Conservation (phyloP, 2,113 vertebrate species). For the Gadus macrocephalus region DNA sequence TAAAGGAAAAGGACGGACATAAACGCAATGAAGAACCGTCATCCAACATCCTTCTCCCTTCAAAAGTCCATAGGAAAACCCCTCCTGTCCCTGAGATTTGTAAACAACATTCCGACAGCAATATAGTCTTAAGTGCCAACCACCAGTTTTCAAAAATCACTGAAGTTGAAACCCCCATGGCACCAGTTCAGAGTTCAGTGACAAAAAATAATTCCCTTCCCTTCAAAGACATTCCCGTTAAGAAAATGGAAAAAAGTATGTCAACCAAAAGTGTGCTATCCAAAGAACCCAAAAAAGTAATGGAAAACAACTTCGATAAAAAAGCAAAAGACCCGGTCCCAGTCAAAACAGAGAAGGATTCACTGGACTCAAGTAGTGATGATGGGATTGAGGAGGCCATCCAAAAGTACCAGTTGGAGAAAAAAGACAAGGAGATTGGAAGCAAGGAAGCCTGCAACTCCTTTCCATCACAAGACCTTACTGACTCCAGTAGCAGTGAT, state of each 20-base stretch:
- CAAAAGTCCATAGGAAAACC: constrained; percentile 50
- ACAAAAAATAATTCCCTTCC: constrained; percentile 60
- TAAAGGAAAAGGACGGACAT: constrained; percentile 82
- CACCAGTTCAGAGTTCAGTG: constrained; percentile 25
- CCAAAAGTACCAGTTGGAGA: constrained; percentile 84
- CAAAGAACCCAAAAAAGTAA: constrained; percentile 33
- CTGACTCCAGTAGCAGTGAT: constrained; percentile 82
- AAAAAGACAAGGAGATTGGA: constrained; percentile 43
- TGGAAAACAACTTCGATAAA: constrained; percentile 22
- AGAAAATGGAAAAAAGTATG: constrained; percentile 38
- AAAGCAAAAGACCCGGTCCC: constrained; percentile 29
- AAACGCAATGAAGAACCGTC: constrained; percentile 60
- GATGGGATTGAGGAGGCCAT: constrained; percentile 97
- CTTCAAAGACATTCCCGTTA: constrained; percentile 47
- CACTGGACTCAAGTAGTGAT: constrained; percentile 73
- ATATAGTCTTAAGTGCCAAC: constrained; percentile 49
- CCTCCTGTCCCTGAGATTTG: constrained; percentile 49
- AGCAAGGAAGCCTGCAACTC: constrained; percentile 19
- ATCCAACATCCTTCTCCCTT: constrained; percentile 30
- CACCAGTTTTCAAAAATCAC: constrained; percentile 51
- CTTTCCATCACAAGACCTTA: constrained; percentile 43
- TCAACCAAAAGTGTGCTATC: constrained; percentile 28
- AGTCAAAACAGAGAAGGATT: constrained; percentile 49
- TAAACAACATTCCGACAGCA: constrained; percentile 49
- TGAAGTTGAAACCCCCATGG: constrained; percentile 33